Evolutionary conservation across 1,140 invertebrate species (phyloP), one percentile per base, ranked within the genome.

Genomic region (Rhopalosiphum padi): DNA sequence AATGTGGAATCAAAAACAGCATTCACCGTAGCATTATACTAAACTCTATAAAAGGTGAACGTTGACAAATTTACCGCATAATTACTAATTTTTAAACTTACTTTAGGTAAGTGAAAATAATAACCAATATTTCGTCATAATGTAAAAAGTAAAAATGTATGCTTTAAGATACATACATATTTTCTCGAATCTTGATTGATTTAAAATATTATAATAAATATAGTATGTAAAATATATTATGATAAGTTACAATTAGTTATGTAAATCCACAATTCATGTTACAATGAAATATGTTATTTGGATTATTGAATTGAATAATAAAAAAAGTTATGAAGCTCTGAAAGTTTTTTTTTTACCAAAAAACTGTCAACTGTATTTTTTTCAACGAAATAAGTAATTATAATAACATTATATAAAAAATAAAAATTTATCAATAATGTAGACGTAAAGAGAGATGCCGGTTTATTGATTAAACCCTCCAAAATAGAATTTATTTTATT

Each of bases 1-100:
- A 99, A 95, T 99, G 99, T 95, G 96, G 97, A 90, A 99, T 99
- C 94, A 95, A 96, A 11, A 99, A 99, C 95, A 98, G 98, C 94
- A 99, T 99, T 94, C 99, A 99, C 95, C 96, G 99, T 86, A 95
- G 97, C 93, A 97, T 98, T 95, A 99, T 99, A 95, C 96, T 98
- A 89, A 98, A 99, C 94, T 97, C 98, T 15, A 97, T 99, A 35
- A 97, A 97, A 96, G 97, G 97, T 96, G 95, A 96, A 95, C 95
- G 1, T 48, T 23, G 30, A 51, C 48, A 18, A 4, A n/a, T 77
- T 77, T 0, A 68, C 55, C 4, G 9, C 4, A n/a, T n/a, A 77
- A 77, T 18, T 4, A 77, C 18, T 18, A 68, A 18, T 1, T n/a
- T 4, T n/a, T 15, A n/a, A 18, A 18, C n/a, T 18, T 4, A 77